Percentiles rank a stretch among this genome's conserved stretches.
phyloP scores from a whole-genome alignment of 2,113 vertebrate genomes.

The Epinephelus fuscoguttatus region DNA sequence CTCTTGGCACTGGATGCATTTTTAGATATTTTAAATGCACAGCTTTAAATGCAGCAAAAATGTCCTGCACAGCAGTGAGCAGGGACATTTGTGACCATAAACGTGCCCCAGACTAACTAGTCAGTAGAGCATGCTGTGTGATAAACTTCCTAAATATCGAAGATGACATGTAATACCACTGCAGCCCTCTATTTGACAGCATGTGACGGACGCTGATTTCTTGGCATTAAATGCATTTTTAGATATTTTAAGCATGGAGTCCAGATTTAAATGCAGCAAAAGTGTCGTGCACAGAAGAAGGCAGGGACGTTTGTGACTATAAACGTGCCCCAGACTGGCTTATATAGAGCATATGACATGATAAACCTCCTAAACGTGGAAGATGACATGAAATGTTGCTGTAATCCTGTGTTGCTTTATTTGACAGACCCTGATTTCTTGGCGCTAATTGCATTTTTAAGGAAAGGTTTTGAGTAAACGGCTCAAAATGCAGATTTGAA shows the following conservation, averaged over 20 bases:
- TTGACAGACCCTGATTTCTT: too few relatives aligned
- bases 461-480: too few relatives aligned
- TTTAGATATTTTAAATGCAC: neutral
- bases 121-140: too few relatives aligned
- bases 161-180: too few relatives aligned
- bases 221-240: neutral
- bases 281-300: neutral
- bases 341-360: too few relatives aligned
- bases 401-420: too few relatives aligned
- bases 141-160: too few relatives aligned
- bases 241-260: neutral
- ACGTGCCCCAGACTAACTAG: neutral
- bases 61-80: neutral
- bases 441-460: neutral
- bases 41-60: neutral
- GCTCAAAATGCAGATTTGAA: neutral
- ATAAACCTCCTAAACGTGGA: too few relatives aligned
- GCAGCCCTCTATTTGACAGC: too few relatives aligned
- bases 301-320: neutral
- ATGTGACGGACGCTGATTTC: too few relatives aligned
- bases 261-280: neutral
- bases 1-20: neutral
- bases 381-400: too few relatives aligned
- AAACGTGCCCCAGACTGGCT: neutral
- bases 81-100: neutral